Evolutionary conservation across 1,140 invertebrate genomes (phyloP), one percentile per base, ranked within the genome.

Genomic region (Bemisia tabaci): DNA sequence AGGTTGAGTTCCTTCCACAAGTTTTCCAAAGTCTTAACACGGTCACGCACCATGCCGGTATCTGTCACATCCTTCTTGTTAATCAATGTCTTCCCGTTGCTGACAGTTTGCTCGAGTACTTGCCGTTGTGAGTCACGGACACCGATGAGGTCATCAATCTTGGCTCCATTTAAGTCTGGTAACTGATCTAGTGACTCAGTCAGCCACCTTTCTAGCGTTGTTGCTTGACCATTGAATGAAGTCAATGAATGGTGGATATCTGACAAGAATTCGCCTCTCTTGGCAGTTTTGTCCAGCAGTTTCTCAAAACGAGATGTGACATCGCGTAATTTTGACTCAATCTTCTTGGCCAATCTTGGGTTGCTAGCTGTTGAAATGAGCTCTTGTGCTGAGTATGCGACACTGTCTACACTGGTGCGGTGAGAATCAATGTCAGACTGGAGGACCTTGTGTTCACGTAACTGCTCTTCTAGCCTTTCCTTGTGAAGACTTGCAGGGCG

Each of bases 51-150:
- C 1, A 83, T 82, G 23, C 85, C 85, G 0, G 89, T 89, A 72
- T 97, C 94, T 0, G 91, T 94, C 1, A 94, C 87, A 75, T 95
- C 92, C 67, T 92, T 91, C 78, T 94, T 91, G 5, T 85, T 79
- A n/a, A 95, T 83, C 12, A 97, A 81, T 67, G 86, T 85, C 75
- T 90, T 93, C 26, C 93, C 94, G 66, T 85, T 84, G 2, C 83
- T 80, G 24, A 95, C 82, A 63, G 92, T 84, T 68, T 90, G 85
- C 71, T 95, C 91, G 64, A 94, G 86, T 23, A 80, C 79, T 59
- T 78, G 75, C 2, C 79, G 77, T 63, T 84, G 81, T n/a, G 81
- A 76, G 22, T 86, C 82, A 27, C 83, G 82, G 67, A 77, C 78
- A 12, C 78, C 75, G 79, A 79, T 72, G 77, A 75, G 76, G 77